Evolutionary conservation across 2,797 vertebrate species (phyloP), one percentile per base, ranked within the genome.

Genomic region (Momotus momota): DNA sequence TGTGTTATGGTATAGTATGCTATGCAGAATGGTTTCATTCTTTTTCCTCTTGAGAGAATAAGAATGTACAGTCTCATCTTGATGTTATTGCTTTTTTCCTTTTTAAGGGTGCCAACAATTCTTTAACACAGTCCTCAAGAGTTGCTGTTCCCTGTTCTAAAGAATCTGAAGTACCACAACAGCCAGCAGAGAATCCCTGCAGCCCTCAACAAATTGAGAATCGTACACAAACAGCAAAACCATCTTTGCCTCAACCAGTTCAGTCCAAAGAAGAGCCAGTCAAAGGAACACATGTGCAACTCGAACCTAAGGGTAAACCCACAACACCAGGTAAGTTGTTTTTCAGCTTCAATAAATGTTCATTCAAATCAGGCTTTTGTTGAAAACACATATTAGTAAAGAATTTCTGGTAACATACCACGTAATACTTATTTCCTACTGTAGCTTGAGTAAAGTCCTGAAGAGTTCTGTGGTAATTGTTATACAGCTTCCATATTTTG

Each of bases 271-370:
- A 98, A 94, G 97, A 97, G 87, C 86, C 94, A 84, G 94, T 69
- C 80, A 98, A 97, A 96, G 97, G 97, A 93, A 78, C 94, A 74
- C 96, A 97, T 96, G 96, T 97, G 54, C 97, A 97, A 80, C 93
- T 96, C 90, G 98, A 97, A 27, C 66, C 97, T 46, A 98, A 98
- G 95, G 97, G 97, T 45, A 95, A 96, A 73, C 86, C 97, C 81
- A 96, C 97, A 92, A 97, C 98, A 93, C 96, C 99, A 95, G 98
- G 99, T 99, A 92, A 93, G n/a, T 9, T 73, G n/a, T 31, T 49
- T 29, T 54, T 65, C 22, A 31, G 17, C 35, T 58, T 87, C 49
- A 69, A 3, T 85, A 77, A 69, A 51, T 12, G 9, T 7, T 80
- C 5, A 35, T 52, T 81, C 21, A 69, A 62, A 35, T 72, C 22